Percentiles rank a stretch among this genome's conserved stretches.
Evolutionary conservation across 1,140 invertebrate genomes (phyloP).

Genomic region (Aphaenogaster ashmeadi): DNA sequence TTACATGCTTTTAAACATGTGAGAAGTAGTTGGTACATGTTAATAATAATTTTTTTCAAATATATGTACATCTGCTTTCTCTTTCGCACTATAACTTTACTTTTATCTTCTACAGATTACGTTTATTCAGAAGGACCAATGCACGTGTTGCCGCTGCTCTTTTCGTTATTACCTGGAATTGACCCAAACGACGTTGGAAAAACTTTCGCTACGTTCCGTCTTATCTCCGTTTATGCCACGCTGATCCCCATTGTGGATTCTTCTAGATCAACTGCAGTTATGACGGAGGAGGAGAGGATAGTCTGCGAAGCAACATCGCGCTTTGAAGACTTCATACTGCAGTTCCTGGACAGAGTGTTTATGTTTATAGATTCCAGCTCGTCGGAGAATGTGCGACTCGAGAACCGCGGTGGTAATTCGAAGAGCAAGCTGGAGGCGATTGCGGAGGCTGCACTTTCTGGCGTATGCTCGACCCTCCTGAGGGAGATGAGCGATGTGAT

Average conservation of each 20-base stretch:
- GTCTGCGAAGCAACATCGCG: constrained; percentile 93
- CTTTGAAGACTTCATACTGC: constrained; percentile 96
- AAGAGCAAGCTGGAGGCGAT: constrained; percentile 88
- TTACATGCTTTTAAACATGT: no score
- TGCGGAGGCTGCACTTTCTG: constrained; percentile 87
- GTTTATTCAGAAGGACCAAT: constrained; percentile 92
- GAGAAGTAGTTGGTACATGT: background rate
- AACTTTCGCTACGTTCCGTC: constrained; percentile 92
- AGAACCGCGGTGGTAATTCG: constrained; percentile 85
- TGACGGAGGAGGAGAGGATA: constrained; percentile 91
- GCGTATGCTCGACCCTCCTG: constrained; percentile 88
- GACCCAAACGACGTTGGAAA: constrained; percentile 97
- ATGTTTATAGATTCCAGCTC: constrained; percentile 92
- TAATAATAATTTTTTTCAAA: background rate
- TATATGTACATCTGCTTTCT: background rate
- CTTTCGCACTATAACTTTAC: background rate
- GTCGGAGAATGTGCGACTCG: constrained; percentile 90
- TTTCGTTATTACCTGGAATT: constrained; percentile 94
- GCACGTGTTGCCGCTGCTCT: constrained; percentile 94
- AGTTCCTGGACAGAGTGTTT: constrained; percentile 94
- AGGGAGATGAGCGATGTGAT: constrained; percentile 86
- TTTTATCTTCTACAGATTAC: constrained; percentile 76
- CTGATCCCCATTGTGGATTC: constrained; percentile 95
- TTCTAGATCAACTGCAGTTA: constrained; percentile 90
- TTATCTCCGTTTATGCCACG: constrained; percentile 92